Conservation (phyloP, 1,140 invertebrate genomes). For the Dysdera silvatica region DNA sequence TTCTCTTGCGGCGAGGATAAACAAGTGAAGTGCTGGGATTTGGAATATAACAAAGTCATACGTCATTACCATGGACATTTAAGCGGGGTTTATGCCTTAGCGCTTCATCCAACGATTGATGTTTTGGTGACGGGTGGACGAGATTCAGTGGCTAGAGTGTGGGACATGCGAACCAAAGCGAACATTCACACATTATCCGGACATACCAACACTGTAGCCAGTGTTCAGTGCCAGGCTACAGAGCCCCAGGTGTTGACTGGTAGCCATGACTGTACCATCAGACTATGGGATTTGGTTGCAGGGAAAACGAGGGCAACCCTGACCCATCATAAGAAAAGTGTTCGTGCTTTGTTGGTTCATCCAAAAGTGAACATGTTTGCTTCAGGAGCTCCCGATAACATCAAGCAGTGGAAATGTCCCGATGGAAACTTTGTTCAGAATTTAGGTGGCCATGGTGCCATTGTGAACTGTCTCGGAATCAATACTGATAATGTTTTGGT, state of each 20-base stretch:
- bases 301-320: conserved; percentile 90
- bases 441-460: conserved; percentile 92
- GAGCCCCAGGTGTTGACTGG: conserved; percentile 80
- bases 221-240: conserved; percentile 78
- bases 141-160: conserved; percentile 91
- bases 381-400: conserved; percentile 95
- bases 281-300: conserved; percentile 94
- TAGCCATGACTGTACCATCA: conserved; percentile 63
- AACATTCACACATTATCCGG: conserved; percentile 95
- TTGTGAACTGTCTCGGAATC: conserved; percentile 90
- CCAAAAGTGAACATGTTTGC: conserved; percentile 92
- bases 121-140: conserved; percentile 86
- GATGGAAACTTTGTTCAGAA: conserved; percentile 98
- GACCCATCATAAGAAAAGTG: conserved; percentile 99
- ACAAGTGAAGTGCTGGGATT: conserved; percentile 99
- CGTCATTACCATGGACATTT: conserved; percentile 98
- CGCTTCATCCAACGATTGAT: conserved; percentile 93
- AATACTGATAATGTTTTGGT: conserved; percentile 92
- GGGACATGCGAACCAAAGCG: conserved; percentile 98
- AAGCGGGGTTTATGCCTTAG: conserved; percentile 89
- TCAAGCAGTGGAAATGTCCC: conserved; percentile 98
- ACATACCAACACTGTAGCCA: conserved; percentile 94
- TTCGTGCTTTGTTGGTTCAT: conserved; percentile 82
- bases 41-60: conserved; percentile 98
- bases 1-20: conserved; percentile 99